A percentile compares a stretch with the other conserved stretches of the same genome.
These are phyloP conservation scores for Tanytarsus gracilentus DNA, from an alignment of 2,888 invertebrate species.

Conservation along the genomic window DNA sequence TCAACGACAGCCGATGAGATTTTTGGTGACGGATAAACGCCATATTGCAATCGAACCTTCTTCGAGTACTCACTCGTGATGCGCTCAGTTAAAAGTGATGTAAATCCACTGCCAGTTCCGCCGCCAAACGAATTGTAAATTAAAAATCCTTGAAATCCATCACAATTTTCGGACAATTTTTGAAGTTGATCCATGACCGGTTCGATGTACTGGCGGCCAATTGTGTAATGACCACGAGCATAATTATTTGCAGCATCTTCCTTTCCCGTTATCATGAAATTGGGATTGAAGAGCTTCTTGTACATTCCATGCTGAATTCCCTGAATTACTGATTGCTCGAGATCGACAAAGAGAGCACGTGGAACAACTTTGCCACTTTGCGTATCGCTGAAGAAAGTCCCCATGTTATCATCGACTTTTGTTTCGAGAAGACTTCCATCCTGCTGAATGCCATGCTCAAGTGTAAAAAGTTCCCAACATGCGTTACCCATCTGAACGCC, in stretches of 20 bases:
- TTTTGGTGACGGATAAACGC: constrained; percentile 92
- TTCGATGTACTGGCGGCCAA: constrained; percentile 91
- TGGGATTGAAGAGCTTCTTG: constrained; percentile 93
- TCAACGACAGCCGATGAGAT: constrained; percentile 89
- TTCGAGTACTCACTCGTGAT: constrained; percentile 94
- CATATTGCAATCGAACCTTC: constrained; percentile 92
- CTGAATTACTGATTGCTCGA: constrained; percentile 94
- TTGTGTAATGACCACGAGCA: constrained; percentile 95
- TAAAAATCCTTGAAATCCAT: constrained; percentile 84
- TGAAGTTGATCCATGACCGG: constrained; percentile 79
- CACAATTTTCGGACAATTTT: constrained; percentile 84
- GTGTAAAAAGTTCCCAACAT: constrained; percentile 81
- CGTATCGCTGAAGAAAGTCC: constrained; percentile 90
- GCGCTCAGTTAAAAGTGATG: constrained; percentile 93
- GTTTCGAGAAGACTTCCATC: constrained; percentile 91
- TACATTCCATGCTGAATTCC: constrained; percentile 90
- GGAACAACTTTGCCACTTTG: constrained; percentile 94
- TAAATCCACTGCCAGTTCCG: constrained; percentile 92
- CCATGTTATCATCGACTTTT: constrained; percentile 89
- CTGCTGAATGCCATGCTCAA: constrained; percentile 85
- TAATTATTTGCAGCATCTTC: constrained; percentile 98
- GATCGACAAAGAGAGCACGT: constrained; percentile 86
- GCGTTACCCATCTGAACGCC: constrained; percentile 87
- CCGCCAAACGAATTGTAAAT: constrained; percentile 94
- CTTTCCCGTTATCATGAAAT: constrained; percentile 93